These are phyloP conservation scores for Leistus spinibarbis DNA, from an alignment of 2,888 invertebrate genomes.

Conservation along the genomic window DNA sequence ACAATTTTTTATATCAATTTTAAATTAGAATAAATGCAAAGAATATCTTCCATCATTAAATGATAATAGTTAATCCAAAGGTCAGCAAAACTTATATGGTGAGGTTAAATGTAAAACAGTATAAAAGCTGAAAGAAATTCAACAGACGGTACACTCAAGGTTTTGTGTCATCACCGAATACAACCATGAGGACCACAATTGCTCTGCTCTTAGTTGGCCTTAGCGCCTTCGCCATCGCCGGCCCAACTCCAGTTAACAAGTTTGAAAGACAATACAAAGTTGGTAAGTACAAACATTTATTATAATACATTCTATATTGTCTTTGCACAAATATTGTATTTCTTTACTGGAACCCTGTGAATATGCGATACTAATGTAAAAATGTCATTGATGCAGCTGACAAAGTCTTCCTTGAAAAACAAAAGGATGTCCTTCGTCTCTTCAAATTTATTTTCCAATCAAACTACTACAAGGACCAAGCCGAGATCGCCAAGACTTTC, in stretches of 20 bases:
- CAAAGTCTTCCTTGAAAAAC: conserved; percentile 44
- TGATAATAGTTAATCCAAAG: neutral
- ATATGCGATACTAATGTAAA: neutral
- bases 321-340: neutral
- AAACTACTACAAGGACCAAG: conserved; percentile 60
- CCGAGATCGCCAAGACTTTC: conserved; percentile 64
- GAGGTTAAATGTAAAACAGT: conserved; percentile 1
- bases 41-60: neutral
- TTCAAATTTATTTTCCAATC: conserved; percentile 69
- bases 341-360: conserved; percentile 52
- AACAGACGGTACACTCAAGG: conserved; percentile 29
- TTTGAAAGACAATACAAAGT: conserved; percentile 25
- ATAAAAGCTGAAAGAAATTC: conserved; percentile 16
- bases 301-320: neutral
- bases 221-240: conserved; percentile 41
- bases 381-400: conserved; percentile 38
- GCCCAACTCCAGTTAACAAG: conserved; percentile 47
- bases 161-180: conserved; percentile 34
- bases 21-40: neutral
- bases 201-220: conserved; percentile 38
- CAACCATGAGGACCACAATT: conserved; percentile 40
- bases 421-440: conserved; percentile 62
- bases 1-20: neutral
- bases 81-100: neutral
- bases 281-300: conserved; percentile 14